phyloP scores from a whole-genome alignment of 2,888 invertebrate genomes.

The Macaria liturata region DNA sequence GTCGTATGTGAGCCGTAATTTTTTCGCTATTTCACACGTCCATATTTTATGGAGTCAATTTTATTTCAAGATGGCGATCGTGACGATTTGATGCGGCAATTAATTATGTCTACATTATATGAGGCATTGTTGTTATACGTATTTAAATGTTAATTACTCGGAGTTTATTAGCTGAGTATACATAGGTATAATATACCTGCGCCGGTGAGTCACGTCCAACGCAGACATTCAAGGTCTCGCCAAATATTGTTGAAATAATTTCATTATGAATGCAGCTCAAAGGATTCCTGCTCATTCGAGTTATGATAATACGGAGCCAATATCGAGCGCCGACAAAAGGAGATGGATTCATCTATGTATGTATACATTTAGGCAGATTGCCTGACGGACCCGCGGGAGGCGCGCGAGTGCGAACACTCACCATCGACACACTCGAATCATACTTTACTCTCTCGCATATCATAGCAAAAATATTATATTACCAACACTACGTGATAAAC shows the following conservation, averaged over 20 bases:
- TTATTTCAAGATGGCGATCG: slow-evolving; percentile 1
- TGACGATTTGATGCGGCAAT: slow-evolving; percentile 8
- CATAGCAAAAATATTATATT: too few relatives aligned
- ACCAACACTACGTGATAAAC: too few relatives aligned
- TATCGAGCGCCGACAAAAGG: neutral
- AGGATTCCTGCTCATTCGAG: slow-evolving; percentile 7
- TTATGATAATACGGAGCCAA: slow-evolving; percentile 1
- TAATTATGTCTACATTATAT: slow-evolving; percentile 6
- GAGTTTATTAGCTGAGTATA: slow-evolving; percentile 6
- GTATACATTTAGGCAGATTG: neutral
- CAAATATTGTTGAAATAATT: slow-evolving; percentile 6
- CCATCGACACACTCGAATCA: too few relatives aligned
- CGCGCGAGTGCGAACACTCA: neutral
- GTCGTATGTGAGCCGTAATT: too few relatives aligned
- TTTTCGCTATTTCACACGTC: too few relatives aligned
- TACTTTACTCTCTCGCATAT: too few relatives aligned
- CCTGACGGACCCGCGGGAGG: slow-evolving; percentile 4
- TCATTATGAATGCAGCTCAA: slow-evolving; percentile 10
- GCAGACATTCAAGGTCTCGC: slow-evolving; percentile 8
- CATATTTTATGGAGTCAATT: neutral
- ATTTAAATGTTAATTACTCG: slow-evolving; percentile 3
- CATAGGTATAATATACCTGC: neutral
- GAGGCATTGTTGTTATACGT: slow-evolving; percentile 5
- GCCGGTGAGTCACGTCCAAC: slow-evolving; percentile 6
- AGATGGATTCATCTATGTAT: slow-evolving; percentile 6